Evolutionary conservation across 2,113 vertebrate genomes (phyloP).

Genomic region (Heterocephalus glaber): DNA sequence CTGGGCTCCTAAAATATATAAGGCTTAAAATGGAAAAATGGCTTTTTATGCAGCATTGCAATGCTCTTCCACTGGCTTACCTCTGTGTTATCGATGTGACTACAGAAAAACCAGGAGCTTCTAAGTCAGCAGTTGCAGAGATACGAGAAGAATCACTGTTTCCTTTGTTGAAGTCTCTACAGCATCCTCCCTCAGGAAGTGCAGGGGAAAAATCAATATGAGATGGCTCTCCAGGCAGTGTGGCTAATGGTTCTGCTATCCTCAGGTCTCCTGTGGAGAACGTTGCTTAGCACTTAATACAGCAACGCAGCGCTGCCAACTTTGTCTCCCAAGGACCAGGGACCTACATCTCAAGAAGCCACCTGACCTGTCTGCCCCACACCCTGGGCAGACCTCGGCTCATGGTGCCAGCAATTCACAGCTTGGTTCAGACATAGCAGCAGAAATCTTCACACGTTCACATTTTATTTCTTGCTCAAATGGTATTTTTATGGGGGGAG

Average conservation of each 20-base stretch:
- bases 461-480: not conserved
- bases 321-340: not conserved
- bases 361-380: not conserved
- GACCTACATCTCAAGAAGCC: not conserved
- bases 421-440: not conserved
- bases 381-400: not conserved
- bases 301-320: not conserved
- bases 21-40: too few relatives aligned
- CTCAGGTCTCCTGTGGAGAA: slow-evolving; percentile 18
- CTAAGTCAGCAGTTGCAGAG: slow-evolving; percentile 26
- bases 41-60: not conserved
- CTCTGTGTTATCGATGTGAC: not conserved
- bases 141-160: slow-evolving; percentile 24
- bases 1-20: too few relatives aligned
- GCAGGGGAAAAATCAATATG: slow-evolving; percentile 63
- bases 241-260: slow-evolving; percentile 51
- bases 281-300: not conserved
- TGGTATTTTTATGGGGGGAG: not conserved
- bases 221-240: slow-evolving; percentile 30
- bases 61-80: not conserved
- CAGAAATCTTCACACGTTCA: not conserved
- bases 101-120: slow-evolving; percentile 15
- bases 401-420: not conserved
- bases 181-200: slow-evolving; percentile 42
- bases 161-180: not conserved